A percentile compares a stretch with the other conserved stretches of the same genome.
Conservation (phyloP, 2,888 invertebrate species). For the Monochamus alternatus region DNA sequence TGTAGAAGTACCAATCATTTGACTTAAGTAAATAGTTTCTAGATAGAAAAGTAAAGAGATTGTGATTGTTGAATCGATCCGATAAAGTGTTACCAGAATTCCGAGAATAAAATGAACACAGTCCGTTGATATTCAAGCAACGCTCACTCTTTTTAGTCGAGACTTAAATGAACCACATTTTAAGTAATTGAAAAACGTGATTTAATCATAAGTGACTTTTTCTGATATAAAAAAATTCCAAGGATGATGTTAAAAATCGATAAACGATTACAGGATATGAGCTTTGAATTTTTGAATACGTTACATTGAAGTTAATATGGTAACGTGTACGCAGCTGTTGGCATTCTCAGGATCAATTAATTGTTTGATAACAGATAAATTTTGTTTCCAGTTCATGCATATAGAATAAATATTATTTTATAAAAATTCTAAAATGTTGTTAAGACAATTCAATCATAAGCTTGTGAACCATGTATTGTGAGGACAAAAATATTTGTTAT, state of each 20-base stretch:
- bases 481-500: too few relatives aligned
- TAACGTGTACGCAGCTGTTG: too few relatives aligned
- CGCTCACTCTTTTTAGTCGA: conserved; percentile 43
- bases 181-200: conserved; percentile 49
- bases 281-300: neutral
- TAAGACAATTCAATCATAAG: too few relatives aligned
- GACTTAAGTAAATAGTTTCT: neutral
- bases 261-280: conserved; percentile 17
- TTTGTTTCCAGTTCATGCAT: too few relatives aligned
- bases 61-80: conserved; percentile 18
- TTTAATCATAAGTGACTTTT: conserved; percentile 46
- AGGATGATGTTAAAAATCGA: conserved; percentile 33
- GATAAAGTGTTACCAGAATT: conserved; percentile 35
- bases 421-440: too few relatives aligned
- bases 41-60: conserved; percentile 7
- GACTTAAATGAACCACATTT: conserved; percentile 47
- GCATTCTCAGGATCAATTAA: too few relatives aligned
- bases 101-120: conserved; percentile 31
- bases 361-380: too few relatives aligned
- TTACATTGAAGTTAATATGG: too few relatives aligned
- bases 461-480: too few relatives aligned
- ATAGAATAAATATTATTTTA: too few relatives aligned
- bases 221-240: conserved; percentile 37
- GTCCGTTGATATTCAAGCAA: conserved; percentile 44
- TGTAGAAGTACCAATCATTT: neutral